Base-by-base conservation (phyloP, 1,140 invertebrate genomes). In the Diabrotica virgifera region DNA sequence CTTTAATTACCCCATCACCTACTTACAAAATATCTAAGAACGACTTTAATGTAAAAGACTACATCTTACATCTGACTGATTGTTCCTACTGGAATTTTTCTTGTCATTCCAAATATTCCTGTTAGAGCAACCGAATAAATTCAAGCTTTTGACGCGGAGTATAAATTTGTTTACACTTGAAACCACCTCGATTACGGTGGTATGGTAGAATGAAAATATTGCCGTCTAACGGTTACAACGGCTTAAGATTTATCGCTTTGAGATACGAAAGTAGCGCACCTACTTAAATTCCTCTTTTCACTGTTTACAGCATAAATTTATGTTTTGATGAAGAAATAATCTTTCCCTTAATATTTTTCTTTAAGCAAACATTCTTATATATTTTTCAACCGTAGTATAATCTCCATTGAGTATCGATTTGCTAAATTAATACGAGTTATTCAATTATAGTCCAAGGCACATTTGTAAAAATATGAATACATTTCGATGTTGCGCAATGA, bases 151-250 rank as follows among this genome's bases (percentile, higher is more conserved):
- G 53, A 55, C 53, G 24, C 53, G 5, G 24, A 35, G 24, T 55
- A 55, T 55, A 35, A 55, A 55, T 14, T 55, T 55, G 53, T 55
- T 55, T 55, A 55, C 53, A 35, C 53, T 55, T 35, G 53, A 24
- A 55, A 55, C 53, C 53, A 46, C 40, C n/a, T 46, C 8, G 40
- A 46, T 46, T 46, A 46, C 40, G 40, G n/a, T 46, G 5, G 40
- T 46, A 46, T 46, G 40, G 40, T 8, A 10, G 40, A 46, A 46
- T 46, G 40, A n/a, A 46, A 46, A 46, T 46, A 46, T 46, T 46
- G 40, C 40, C 8, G 40, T n/a, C 8, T 46, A n/a, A 46, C 40
- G 8, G 40, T 46, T 46, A 24, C 40, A 46, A 46, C 40, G 40
- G 6, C 40, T 8, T 46, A 10, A 46, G 5, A 46, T 46, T 46